Evolutionary conservation across 2,113 vertebrate genomes (phyloP).

Genomic region (Macrotis lagotis): DNA sequence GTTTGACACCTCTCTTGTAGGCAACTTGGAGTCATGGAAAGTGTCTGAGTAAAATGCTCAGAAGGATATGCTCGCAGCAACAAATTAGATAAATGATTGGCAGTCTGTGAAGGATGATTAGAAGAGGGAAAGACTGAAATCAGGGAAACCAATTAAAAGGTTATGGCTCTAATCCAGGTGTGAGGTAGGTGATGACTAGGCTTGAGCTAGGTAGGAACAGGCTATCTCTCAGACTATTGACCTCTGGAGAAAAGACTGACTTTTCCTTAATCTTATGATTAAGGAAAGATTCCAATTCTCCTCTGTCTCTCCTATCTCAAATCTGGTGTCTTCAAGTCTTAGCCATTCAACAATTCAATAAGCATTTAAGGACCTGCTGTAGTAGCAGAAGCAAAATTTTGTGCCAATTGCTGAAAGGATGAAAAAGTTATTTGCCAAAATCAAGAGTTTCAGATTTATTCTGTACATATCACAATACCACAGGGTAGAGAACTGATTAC

Average conservation of each 20-base stretch:
- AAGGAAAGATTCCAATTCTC: neutral
- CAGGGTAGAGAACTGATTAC: neutral
- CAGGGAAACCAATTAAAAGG: neutral
- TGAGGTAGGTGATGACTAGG: neutral
- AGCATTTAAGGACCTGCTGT: neutral
- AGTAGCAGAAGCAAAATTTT: neutral
- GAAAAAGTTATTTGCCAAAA: neutral
- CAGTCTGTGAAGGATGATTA: neutral
- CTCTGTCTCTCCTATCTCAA: neutral
- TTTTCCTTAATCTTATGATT: neutral
- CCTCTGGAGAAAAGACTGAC: neutral
- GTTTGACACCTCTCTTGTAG: neutral
- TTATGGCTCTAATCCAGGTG: neutral
- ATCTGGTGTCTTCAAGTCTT: neutral
- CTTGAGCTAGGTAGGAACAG: neutral
- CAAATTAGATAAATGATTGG: neutral
- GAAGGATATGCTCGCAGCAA: neutral
- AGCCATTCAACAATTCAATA: neutral
- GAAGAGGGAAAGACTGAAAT: neutral
- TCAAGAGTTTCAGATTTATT: neutral
- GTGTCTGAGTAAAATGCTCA: neutral
- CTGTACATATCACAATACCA: fast-evolving
- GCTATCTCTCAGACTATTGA: neutral
- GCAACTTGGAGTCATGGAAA: neutral
- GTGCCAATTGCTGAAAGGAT: neutral